phyloP scores from a whole-genome alignment of 2,113 vertebrate species.

The Forbesichthys agassizii region DNA sequence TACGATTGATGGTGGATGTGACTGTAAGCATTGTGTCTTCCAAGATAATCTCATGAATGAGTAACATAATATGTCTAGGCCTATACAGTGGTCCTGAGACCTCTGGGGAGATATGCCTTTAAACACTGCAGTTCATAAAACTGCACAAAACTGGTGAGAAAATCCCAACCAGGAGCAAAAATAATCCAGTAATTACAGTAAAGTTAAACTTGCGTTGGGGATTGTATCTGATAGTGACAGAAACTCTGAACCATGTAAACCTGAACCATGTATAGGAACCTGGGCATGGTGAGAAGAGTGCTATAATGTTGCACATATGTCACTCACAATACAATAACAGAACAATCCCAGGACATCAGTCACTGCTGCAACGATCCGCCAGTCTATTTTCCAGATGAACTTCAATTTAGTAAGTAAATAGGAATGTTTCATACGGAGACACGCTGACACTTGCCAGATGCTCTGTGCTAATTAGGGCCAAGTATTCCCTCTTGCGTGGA shows the following conservation, averaged over 20 bases:
- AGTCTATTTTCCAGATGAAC: slow-evolving; percentile 69
- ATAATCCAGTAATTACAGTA: slow-evolving; percentile 21
- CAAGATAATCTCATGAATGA: slow-evolving; percentile 20
- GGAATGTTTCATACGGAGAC: slow-evolving; percentile 80
- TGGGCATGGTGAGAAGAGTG: slow-evolving; percentile 35
- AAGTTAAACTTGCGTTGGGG: slow-evolving; percentile 6
- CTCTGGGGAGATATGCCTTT: slow-evolving; percentile 16
- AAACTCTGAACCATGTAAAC: slow-evolving; percentile 26
- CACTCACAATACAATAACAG: slow-evolving; percentile 50
- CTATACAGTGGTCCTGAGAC: background rate
- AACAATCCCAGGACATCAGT: slow-evolving; percentile 51
- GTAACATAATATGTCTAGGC: slow-evolving; percentile 27
- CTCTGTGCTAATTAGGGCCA: slow-evolving; percentile 80
- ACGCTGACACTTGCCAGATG: slow-evolving; percentile 94
- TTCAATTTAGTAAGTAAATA: slow-evolving; percentile 82
- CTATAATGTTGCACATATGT: slow-evolving; percentile 54
- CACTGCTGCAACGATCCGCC: slow-evolving; percentile 44
- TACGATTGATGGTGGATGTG: slow-evolving; percentile 25
- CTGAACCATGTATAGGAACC: slow-evolving; percentile 31
- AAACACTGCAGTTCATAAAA: background rate
- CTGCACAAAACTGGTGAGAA: slow-evolving; percentile 6
- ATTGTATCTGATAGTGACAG: slow-evolving; percentile 13
- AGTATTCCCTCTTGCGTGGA: slow-evolving; percentile 79
- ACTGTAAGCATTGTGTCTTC: slow-evolving; percentile 39
- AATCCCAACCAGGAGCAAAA: slow-evolving; percentile 27